Conservation (phyloP, 2,888 invertebrate genomes). For the Cosmopolites sordidus region DNA sequence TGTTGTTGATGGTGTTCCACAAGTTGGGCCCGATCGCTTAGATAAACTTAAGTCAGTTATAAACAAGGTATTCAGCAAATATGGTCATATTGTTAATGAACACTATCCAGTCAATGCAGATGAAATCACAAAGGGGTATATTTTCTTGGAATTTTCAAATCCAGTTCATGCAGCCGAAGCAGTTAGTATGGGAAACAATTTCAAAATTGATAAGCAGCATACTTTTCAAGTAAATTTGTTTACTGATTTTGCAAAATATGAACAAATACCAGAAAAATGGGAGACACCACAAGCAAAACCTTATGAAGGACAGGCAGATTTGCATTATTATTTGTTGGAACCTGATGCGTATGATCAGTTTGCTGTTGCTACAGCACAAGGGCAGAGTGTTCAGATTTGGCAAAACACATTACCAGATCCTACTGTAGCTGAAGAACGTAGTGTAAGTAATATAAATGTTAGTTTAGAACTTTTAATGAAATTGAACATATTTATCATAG, state of each 20-base stretch:
- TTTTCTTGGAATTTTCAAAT: conserved; percentile 87
- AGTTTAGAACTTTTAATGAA: background rate
- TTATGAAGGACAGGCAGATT: conserved; percentile 87
- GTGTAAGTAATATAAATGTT: conserved; percentile 51
- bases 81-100: conserved; percentile 83
- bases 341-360: conserved; percentile 96
- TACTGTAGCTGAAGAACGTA: conserved; percentile 72
- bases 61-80: conserved; percentile 84
- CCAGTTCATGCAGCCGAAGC: conserved; percentile 83
- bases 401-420: conserved; percentile 89
- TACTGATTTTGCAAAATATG: conserved; percentile 92
- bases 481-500: conserved; percentile 48
- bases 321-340: conserved; percentile 89
- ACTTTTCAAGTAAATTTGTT: conserved; percentile 82
- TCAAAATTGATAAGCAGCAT: conserved; percentile 93
- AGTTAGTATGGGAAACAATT: conserved; percentile 81
- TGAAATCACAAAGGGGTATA: conserved; percentile 82
- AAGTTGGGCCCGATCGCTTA: conserved; percentile 85
- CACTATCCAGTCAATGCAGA: conserved; percentile 81
- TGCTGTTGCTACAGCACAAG: conserved; percentile 79
- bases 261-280: conserved; percentile 89
- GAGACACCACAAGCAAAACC: conserved; percentile 83
- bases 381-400: conserved; percentile 73
- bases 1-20: conserved; percentile 94
- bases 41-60: conserved; percentile 91